Conservation (phyloP, 2,113 vertebrate species). For the Tragelaphus strepsiceros region DNA sequence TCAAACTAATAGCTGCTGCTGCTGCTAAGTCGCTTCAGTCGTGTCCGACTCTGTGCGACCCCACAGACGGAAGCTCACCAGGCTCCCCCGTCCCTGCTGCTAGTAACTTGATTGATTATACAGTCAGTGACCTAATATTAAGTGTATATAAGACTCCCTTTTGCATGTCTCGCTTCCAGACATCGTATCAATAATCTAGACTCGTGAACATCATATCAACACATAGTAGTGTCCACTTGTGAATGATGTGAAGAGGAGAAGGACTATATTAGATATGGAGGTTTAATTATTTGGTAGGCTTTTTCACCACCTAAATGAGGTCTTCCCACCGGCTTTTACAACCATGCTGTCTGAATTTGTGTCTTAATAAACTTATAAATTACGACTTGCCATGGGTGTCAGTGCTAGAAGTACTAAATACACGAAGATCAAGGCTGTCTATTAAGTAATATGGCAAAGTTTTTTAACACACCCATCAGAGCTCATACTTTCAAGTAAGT, state of each 20-base stretch:
- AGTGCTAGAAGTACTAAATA: not conserved
- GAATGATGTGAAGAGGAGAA: not conserved
- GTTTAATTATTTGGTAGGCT: not conserved
- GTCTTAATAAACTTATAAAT: not conserved
- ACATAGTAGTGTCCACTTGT: rapidly evolving
- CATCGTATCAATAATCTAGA: not conserved
- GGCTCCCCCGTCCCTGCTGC: no score
- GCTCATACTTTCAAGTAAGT: not conserved
- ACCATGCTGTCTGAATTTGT: not conserved
- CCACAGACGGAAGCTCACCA: no score
- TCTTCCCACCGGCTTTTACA: not conserved
- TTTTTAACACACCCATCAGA: not conserved
- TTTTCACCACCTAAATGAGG: not conserved
- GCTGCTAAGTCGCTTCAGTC: no score
- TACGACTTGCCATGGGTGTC: rapidly evolving
- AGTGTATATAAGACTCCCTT: not conserved
- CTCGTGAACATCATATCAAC: rapidly evolving
- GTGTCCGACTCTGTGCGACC: no score
- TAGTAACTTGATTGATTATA: not conserved
- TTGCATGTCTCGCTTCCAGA: not conserved
- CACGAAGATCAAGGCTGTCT: rapidly evolving
- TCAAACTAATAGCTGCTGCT: not conserved
- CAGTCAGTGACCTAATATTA: not conserved
- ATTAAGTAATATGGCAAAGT: rapidly evolving
- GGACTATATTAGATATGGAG: not conserved